Evolutionary conservation across 23 tunicate genomes (phyloP), one percentile per base, ranked within the genome.

Genomic region (Ciona savignyi): DNA sequence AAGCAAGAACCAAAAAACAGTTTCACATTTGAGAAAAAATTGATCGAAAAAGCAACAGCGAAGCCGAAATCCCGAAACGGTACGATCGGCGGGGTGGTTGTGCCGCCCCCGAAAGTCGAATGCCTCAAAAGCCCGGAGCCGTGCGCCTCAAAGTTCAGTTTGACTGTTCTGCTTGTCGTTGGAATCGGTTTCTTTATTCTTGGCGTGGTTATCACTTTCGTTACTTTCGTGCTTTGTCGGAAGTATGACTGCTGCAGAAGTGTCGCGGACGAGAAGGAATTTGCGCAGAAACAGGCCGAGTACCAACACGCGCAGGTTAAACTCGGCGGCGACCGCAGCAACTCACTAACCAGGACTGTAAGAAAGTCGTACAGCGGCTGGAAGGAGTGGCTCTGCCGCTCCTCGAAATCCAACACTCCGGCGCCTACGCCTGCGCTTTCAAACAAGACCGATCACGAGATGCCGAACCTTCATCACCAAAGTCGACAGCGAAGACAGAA

Each of bases 221-320:
- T 42, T 42, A 9, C 15, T 9, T 6, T 42, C 56, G 56, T 42
- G 56, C 15, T 42, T 9, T 42, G 15, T 15, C 56, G 56, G 15
- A 42, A 42, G 56, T 6, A 42, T 42, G 56, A 6, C 15, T 42
- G 56, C 25, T 28, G 85, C 1, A 22, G 78, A 9, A 34, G 34
- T 1, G 29, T 15, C 29, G 3, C 73, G 24, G 2, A 33, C 23
- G 25, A 63, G 6, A 42, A 73, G 3, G 70, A 67, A 9, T 72
- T 82, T 20, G 32, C 67, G 29, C 24, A 74, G 70, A 74, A 71
- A 62, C 89, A 83, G 78, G 34, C 29, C 61, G 62, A 60, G 72
- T 42, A 79, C 56, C 63, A 33, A 11, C 70, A 83, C 74, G 49
- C 21, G 34, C 64, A 74, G 67, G 72, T 26, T 9, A 28, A 62